phyloP scores from a whole-genome alignment of 1,140 invertebrate species.

The Achroia grisella region DNA sequence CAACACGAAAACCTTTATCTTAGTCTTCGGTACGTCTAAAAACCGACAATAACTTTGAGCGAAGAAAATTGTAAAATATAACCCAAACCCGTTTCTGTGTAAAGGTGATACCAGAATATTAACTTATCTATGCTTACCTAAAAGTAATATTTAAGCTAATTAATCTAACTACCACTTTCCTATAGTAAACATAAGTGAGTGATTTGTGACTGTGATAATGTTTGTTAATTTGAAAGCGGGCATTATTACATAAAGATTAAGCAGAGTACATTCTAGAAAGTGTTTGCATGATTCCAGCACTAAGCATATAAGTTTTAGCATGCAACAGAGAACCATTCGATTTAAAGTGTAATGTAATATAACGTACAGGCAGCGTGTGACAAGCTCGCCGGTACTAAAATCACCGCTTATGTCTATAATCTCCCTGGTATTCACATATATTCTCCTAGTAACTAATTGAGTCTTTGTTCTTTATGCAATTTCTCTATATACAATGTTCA shows the following conservation, averaged over 20 bases:
- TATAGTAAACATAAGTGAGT: no score
- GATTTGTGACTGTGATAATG: not conserved
- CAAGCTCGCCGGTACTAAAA: slow-evolving; percentile 63
- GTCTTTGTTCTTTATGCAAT: slow-evolving; percentile 69
- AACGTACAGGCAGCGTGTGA: slow-evolving; percentile 63
- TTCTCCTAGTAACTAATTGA: slow-evolving; percentile 66
- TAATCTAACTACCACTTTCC: no score
- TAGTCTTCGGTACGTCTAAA: slow-evolving; percentile 32
- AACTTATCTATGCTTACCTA: no score
- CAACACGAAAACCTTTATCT: slow-evolving; percentile 26
- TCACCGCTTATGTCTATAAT: slow-evolving; percentile 69
- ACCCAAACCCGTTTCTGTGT: not conserved
- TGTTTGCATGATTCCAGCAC: no score
- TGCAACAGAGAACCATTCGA: slow-evolving; percentile 26
- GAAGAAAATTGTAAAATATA: not conserved
- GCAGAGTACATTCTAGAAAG: no score
- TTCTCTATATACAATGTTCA: slow-evolving; percentile 64
- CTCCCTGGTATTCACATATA: slow-evolving; percentile 67
- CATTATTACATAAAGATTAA: no score
- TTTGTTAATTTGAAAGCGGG: no score
- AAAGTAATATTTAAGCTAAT: no score
- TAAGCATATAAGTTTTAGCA: not conserved
- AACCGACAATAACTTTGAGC: slow-evolving; percentile 5
- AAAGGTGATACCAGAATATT: not conserved
- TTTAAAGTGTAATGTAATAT: slow-evolving; percentile 44